Base-by-base conservation (phyloP, 2,797 vertebrate species). In the Myiotriccus ornatus region DNA sequence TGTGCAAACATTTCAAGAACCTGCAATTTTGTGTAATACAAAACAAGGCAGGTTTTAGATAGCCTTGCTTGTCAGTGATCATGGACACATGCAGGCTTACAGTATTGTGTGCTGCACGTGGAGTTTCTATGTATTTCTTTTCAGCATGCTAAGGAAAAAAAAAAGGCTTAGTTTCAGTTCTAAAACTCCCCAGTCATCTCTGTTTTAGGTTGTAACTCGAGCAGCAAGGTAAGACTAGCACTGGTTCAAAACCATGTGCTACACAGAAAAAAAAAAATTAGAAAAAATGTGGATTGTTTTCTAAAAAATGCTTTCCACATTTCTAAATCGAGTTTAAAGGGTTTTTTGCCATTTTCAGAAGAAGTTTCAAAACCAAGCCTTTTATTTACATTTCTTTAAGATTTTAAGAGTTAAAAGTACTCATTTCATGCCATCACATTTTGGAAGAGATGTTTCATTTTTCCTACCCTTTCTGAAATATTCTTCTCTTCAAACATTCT, bases 241-340 rank as follows among this genome's bases (percentile, higher is more conserved):
- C n/a, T 86, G 10, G 5, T 74, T 88, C 10, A 46, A 92, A 80
- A 6, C 2, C 13, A 27, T 6, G 13, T 46, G 27, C 21, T 59
- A 14, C n/a, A 19, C 10, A 12, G 6, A 46, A 53, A 73, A 89
- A 52, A 73, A 89, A 24, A 20, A 22, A 34, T 8, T 15, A 3
- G 25, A 63, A 43, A 46, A 34, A 27, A 27, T 7, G 1, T 16
- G 12, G 1, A 1, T 1, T 23, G 35, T 77, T 35, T 2, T 5
- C 11, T 46, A 82, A 62, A 41, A 34, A 21, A 17, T 4, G 0
- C 3, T 75, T 78, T 78, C 8, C 13, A 20, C 2, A 2, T 89
- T 90, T 90, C 41, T 70, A 59, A 89, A 46, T 25, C 14, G 43
- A 63, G 13, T 70, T 39, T 35, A 56, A 44, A 11, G 8, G 41